Base-by-base conservation (phyloP, 2,797 vertebrate genomes). In the Microctenopoma lineatum region DNA sequence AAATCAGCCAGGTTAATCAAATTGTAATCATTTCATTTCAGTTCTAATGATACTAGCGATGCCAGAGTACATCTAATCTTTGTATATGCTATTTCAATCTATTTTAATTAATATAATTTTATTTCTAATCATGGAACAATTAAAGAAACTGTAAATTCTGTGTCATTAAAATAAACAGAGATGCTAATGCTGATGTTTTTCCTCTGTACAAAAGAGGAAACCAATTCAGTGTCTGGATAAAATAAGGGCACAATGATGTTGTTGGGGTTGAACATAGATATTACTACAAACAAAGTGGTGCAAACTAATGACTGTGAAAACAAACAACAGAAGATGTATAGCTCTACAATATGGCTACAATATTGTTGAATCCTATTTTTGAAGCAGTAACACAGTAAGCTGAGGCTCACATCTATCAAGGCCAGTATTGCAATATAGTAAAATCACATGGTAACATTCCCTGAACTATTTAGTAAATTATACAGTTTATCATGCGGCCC, bases 321-420 rank as follows among this genome's bases (percentile, higher is more conserved):
- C 21, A 6, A 1, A 18, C 3, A 60, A 4, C 41, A 50, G 1
- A 1, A 36, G 34, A 14, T 27, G 14, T 45, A 32, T 4, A 51
- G 8, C 21, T 26, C 44, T 55, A 32, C 29, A 32, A 32, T 32
- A 32, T 32, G 66, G 5, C 62, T 63, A 25, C 29, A 14, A 32
- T 53, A 9, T 38, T 18, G 16, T 18, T 67, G 25, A 53, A n/a
- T 75, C 39, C 59, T 56, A 41, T 26, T 50, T 18, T 25, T 29
- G 38, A 26, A 66, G 48, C 58, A 25, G 15, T 58, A 46, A 50
- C 50, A 74, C 52, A 52, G 51, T 56, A 32, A 8, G 6, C 32
- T 46, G 26, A 25, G 46, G 42, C 45, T 41, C 41, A 36, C 64
- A 69, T 77, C 79, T 75, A 84, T 81, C 61, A 84, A 66, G 27